Conservation (phyloP, 1,140 invertebrate genomes). For the Drosophila nigrodunni region DNA sequence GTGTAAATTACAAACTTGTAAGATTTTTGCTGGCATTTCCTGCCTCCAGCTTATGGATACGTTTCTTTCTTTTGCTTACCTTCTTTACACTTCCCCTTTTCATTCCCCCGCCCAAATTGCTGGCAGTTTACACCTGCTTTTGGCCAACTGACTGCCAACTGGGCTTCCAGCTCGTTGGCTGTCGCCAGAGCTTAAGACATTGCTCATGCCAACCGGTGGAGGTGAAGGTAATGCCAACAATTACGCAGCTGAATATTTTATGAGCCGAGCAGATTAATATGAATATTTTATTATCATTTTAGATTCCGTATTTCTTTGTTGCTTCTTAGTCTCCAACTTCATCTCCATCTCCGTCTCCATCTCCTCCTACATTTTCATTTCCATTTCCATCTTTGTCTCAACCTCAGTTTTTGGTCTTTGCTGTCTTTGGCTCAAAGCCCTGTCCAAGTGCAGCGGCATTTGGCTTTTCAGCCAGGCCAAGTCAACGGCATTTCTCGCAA, state of each 20-base stretch:
- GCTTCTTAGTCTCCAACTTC: constrained; percentile 3
- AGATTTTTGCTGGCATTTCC: constrained; percentile 74
- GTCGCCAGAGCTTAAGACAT: constrained; percentile 29
- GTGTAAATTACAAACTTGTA: constrained; percentile 79
- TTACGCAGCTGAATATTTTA: constrained; percentile 83
- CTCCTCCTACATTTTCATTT: not conserved
- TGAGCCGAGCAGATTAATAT: constrained; percentile 82
- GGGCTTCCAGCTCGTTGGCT: constrained; percentile 28
- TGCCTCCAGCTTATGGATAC: constrained; percentile 6
- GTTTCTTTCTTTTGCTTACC: not conserved
- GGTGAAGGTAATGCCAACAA: constrained; percentile 75
- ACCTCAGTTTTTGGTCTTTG: constrained; percentile 4
- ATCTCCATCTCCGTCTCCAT: not conserved
- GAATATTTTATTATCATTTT: constrained; percentile 84
- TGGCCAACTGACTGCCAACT: constrained; percentile 16
- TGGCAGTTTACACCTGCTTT: constrained; percentile 10
- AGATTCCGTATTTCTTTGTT: constrained; percentile 70
- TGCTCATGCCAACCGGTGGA: constrained; percentile 3
- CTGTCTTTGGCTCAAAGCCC: not conserved
- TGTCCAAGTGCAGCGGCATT: constrained; percentile 1
- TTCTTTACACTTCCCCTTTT: not conserved
- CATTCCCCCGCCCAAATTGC: not conserved
- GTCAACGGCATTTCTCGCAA: constrained; percentile 31
- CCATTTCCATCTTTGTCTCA: not conserved
- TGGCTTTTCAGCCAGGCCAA: constrained; percentile 29